Evolutionary conservation across 2,888 invertebrate species (phyloP).

Genomic region (Coremacera marginata): DNA sequence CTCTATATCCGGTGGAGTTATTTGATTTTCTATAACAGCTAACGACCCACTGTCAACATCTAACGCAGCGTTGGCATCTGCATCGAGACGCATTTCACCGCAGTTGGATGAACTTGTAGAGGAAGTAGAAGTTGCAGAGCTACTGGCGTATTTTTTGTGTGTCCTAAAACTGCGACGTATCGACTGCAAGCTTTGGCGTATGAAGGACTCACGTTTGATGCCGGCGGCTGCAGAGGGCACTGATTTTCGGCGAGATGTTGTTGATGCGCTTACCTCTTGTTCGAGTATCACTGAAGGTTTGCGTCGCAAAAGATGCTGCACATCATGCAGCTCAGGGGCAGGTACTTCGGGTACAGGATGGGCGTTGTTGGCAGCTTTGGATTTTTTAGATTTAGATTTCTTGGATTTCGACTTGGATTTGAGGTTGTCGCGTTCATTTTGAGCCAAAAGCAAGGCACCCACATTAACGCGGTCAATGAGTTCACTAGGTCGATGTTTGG

Average conservation of each 20-base stretch:
- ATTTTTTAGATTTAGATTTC: slow-evolving; percentile 34
- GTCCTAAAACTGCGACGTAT: slow-evolving; percentile 61
- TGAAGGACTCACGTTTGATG: slow-evolving; percentile 61
- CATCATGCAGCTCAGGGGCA: slow-evolving; percentile 35
- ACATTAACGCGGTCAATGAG: background rate
- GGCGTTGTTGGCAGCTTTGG: background rate
- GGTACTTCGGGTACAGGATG: background rate
- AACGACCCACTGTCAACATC: background rate
- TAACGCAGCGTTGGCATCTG: background rate
- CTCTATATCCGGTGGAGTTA: background rate
- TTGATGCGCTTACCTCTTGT: background rate
- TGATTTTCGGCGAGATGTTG: slow-evolving; percentile 52
- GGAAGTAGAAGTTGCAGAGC: background rate
- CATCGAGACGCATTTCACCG: background rate
- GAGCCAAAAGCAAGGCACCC: background rate
- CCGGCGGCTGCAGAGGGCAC: slow-evolving; percentile 45
- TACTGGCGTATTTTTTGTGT: slow-evolving; percentile 49
- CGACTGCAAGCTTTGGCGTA: slow-evolving; percentile 62
- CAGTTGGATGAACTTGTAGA: background rate
- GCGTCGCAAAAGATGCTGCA: slow-evolving; percentile 44
- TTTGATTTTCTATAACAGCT: background rate
- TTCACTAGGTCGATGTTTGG: background rate
- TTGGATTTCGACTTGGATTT: slow-evolving; percentile 19
- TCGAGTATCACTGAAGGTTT: slow-evolving; percentile 40
- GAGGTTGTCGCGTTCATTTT: slow-evolving; percentile 27